phyloP scores from a whole-genome alignment of 2,888 invertebrate genomes.

The Heliconius cydno region DNA sequence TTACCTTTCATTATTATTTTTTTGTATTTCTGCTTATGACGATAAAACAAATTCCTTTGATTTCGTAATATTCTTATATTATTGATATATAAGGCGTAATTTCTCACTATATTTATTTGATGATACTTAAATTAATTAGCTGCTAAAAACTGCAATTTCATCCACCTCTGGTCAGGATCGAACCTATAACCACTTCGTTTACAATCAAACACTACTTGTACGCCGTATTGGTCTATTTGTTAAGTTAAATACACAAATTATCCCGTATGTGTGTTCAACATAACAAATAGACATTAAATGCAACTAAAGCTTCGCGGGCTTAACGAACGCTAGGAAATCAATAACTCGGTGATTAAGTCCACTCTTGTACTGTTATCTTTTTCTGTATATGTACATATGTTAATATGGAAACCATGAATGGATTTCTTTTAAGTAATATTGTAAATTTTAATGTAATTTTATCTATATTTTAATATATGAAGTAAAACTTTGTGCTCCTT shows the following conservation, averaged over 20 bases:
- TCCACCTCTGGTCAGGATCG: no score
- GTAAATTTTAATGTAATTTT: background rate
- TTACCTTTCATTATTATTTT: no score
- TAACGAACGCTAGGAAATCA: background rate
- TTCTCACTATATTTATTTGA: no score
- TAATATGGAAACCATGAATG: background rate
- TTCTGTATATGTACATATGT: background rate
- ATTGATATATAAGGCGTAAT: no score
- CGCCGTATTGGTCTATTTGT: no score
- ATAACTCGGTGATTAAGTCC: conserved; percentile 1
- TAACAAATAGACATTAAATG: background rate
- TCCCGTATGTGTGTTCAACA: background rate
- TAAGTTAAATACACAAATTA: background rate
- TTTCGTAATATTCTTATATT: no score
- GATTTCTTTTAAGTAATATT: background rate
- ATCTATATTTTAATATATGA: background rate
- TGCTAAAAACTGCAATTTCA: no score
- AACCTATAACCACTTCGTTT: background rate
- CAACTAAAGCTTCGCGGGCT: background rate
- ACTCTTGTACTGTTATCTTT: background rate
- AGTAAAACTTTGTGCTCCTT: no score
- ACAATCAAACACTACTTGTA: background rate
- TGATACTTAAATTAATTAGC: no score
- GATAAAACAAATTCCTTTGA: background rate
- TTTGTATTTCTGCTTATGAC: no score